Conservation (phyloP, 2,797 vertebrate genomes). For the Morus bassanus region DNA sequence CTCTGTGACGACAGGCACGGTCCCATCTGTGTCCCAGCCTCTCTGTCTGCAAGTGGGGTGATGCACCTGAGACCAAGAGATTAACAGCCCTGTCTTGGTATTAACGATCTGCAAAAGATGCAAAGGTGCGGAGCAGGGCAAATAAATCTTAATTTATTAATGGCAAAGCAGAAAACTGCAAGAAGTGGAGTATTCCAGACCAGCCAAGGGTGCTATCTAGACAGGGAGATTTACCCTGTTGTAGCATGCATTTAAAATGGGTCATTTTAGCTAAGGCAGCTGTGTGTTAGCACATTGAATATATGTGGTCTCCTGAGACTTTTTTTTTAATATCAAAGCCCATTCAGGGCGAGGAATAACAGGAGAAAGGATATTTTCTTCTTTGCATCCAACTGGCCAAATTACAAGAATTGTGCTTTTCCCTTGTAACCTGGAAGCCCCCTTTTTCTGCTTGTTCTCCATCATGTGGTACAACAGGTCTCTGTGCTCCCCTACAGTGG, state of each 20-base stretch:
- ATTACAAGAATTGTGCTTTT: constrained; percentile 9
- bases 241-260: constrained; percentile 28
- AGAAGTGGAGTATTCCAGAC: neutral
- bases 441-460: neutral
- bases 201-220: neutral
- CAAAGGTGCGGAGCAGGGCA: neutral
- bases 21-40: neutral
- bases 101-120: constrained; percentile 31
- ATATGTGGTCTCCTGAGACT: constrained; percentile 1
- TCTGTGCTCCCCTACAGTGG: neutral
- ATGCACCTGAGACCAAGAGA: neutral
- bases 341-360: neutral
- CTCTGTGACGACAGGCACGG: neutral
- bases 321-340: neutral
- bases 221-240: constrained; percentile 1
- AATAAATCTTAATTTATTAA: constrained; percentile 34
- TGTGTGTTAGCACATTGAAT: constrained; percentile 1
- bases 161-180: neutral
- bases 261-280: constrained; percentile 47
- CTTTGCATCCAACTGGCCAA: neutral
- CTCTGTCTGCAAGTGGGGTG: neutral
- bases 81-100: constrained; percentile 20
- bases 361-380: neutral
- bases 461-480: neutral
- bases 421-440: neutral